Evolutionary conservation across 2,888 invertebrate species (phyloP).

Genomic region (Drosophila diplacantha): DNA sequence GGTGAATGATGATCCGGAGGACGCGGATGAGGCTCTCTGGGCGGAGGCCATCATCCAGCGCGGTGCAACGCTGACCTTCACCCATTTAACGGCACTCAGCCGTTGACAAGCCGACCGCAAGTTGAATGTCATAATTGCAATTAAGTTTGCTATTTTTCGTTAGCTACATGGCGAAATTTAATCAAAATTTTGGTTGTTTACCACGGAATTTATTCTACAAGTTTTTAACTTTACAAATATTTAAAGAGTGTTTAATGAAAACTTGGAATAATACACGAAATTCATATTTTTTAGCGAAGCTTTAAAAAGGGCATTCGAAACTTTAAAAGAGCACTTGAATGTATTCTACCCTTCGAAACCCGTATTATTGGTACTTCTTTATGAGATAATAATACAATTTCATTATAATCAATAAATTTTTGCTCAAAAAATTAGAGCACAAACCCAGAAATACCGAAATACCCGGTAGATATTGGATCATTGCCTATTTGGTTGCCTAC

Average conservation of each 20-base stretch:
- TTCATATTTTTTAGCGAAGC: background rate
- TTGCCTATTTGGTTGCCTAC: background rate
- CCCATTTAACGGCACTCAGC: slow-evolving; percentile 65
- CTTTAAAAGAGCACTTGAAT: background rate
- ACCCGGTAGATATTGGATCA: no score
- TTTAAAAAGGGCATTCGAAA: background rate
- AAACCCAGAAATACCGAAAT: background rate
- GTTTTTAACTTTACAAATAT: background rate
- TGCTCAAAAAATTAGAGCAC: background rate
- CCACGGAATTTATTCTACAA: background rate
- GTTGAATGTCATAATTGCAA: slow-evolving; percentile 50
- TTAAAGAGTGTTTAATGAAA: background rate
- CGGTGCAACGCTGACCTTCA: slow-evolving; percentile 64
- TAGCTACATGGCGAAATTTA: background rate
- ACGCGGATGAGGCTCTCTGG: slow-evolving; percentile 9
- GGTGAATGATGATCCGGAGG: slow-evolving; percentile 10
- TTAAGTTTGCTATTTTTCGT: slow-evolving; percentile 15
- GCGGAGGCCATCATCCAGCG: slow-evolving; percentile 26
- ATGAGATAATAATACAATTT: background rate
- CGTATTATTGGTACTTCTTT: no score
- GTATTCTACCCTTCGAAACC: no score
- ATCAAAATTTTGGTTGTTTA: background rate
- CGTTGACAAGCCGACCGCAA: slow-evolving; percentile 50
- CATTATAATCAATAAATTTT: background rate
- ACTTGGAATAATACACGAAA: background rate